Conservation (phyloP, 2,797 vertebrate genomes). For the Carcharodon carcharias region DNA sequence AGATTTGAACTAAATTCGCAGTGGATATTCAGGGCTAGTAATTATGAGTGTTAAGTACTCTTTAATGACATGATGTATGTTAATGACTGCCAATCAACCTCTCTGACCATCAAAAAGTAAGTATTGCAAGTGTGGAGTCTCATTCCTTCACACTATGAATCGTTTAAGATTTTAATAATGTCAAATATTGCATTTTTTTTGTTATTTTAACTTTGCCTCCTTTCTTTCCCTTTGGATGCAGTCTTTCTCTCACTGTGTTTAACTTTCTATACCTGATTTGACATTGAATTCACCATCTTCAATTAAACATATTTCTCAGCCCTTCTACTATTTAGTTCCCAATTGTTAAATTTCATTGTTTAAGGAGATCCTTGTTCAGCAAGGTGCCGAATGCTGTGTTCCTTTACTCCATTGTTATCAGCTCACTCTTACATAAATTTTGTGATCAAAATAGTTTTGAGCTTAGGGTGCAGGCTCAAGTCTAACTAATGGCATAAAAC, state of each 20-base stretch:
- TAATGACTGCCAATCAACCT: not conserved
- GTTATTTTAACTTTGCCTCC: not conserved
- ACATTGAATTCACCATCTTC: not conserved
- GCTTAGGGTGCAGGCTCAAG: not conserved
- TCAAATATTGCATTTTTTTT: not conserved
- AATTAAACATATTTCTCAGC: not conserved
- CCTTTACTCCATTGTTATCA: not conserved
- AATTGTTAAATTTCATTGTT: not conserved
- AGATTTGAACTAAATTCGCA: not conserved
- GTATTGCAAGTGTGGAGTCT: not conserved
- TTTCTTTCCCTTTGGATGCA: not conserved
- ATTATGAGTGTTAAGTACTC: not conserved
- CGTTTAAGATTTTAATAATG: not conserved
- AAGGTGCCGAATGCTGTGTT: too few species aligned
- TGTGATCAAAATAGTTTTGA: not conserved
- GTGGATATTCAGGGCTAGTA: not conserved
- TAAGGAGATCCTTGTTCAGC: too few species aligned
- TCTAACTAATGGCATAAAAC: not conserved
- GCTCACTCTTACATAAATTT: not conserved
- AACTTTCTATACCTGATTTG: not conserved
- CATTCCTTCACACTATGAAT: not conserved
- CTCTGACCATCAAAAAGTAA: not conserved
- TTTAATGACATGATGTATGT: not conserved
- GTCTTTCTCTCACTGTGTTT: not conserved
- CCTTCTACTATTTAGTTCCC: not conserved